Conservation (phyloP, 2,797 vertebrate species). For the Hybognathus amarus region DNA sequence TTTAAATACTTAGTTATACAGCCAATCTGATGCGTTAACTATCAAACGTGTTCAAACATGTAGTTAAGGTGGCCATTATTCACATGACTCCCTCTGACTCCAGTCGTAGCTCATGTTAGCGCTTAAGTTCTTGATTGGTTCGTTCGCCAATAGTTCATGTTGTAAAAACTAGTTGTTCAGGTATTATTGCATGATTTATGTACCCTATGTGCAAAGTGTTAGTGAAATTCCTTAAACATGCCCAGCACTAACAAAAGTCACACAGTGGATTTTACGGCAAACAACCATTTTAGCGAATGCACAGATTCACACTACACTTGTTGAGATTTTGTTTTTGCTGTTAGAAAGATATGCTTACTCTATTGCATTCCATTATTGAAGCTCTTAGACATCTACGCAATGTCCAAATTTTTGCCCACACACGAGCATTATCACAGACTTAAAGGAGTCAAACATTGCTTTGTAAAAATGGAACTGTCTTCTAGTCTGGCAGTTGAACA, state of each 20-base stretch:
- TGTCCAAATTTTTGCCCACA: not conserved
- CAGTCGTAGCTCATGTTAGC: not conserved
- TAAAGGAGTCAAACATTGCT: not conserved
- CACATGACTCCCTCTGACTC: not conserved
- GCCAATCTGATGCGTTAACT: not conserved
- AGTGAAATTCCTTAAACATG: not conserved
- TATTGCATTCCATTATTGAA: not conserved
- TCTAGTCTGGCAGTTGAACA: not conserved
- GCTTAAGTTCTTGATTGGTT: not conserved
- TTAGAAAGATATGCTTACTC: not conserved
- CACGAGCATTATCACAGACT: not conserved
- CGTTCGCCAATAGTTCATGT: not conserved
- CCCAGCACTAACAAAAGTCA: too few species aligned
- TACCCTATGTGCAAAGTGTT: not conserved
- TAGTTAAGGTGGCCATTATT: conserved; percentile 5
- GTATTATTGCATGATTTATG: not conserved
- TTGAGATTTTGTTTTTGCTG: not conserved
- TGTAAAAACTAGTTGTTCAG: not conserved
- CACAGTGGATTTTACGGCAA: too few species aligned
- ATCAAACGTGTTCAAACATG: not conserved
- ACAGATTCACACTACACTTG: not conserved
- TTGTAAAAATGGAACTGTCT: conserved; percentile 5
- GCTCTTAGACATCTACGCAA: conserved; percentile 11
- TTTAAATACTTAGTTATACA: not conserved
- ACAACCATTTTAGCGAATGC: not conserved